Conservation (phyloP, 2,888 invertebrate species). For the Adela reaumurella region DNA sequence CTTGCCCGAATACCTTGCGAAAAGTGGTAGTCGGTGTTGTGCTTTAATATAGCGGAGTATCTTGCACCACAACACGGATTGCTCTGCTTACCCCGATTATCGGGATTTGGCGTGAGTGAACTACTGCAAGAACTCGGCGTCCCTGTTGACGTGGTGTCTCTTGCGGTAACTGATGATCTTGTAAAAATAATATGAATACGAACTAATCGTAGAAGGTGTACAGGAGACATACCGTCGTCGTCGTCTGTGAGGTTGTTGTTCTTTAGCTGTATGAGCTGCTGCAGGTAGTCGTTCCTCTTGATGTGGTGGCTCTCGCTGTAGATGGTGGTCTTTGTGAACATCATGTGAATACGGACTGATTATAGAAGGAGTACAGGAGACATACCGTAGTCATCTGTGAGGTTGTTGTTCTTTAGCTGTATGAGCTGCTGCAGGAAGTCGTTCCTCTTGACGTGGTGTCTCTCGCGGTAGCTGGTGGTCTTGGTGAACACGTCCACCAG, state of each 20-base stretch:
- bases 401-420: constrained; percentile 5
- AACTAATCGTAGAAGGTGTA: too few relatives aligned
- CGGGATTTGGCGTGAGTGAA: too few relatives aligned
- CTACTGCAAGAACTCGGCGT: constrained; percentile 6
- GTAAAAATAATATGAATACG: too few relatives aligned
- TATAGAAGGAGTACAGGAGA: too few relatives aligned
- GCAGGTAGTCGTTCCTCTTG: constrained; percentile 1
- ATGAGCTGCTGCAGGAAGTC: constrained; percentile 6
- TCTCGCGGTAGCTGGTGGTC: background rate
- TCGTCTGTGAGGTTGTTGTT: constrained; percentile 13
- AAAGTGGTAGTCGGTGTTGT: too few relatives aligned
- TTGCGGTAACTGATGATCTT: background rate
- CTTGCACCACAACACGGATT: too few relatives aligned
- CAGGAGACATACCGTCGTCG: constrained; percentile 5
- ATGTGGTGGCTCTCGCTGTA: constrained; percentile 5
- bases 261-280: background rate
- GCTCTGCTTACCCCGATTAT: too few relatives aligned
- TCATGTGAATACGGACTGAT: too few relatives aligned
- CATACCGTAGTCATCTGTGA: constrained; percentile 1
- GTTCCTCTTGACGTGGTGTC: background rate
- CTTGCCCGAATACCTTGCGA: too few relatives aligned
- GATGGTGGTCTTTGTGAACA: background rate
- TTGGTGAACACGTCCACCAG: background rate
- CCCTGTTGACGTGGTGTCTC: background rate
- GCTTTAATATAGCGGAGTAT: too few relatives aligned